Evolutionary conservation across 2,888 invertebrate genomes (phyloP).

Genomic region (Dichetophora obliterata): DNA sequence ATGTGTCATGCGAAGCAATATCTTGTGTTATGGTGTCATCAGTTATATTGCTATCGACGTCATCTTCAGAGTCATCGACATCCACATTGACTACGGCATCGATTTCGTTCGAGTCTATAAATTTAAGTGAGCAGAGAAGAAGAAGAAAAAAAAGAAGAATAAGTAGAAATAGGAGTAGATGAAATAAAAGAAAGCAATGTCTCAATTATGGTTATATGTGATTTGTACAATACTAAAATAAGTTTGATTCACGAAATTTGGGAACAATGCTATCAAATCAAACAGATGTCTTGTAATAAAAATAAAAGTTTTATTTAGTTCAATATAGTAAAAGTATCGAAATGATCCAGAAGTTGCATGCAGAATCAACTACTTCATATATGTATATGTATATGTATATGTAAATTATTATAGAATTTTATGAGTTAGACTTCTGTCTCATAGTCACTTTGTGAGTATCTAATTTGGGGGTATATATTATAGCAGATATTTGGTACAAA

Average conservation of each 20-base stretch:
- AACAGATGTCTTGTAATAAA: too few species aligned
- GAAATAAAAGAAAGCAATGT: slow-evolving; percentile 29
- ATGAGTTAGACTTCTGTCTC: too few species aligned
- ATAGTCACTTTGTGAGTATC: too few species aligned
- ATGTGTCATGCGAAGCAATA: slow-evolving; percentile 46
- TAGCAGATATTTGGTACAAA: too few species aligned
- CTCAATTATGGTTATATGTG: neutral
- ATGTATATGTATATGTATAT: too few species aligned
- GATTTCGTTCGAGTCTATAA: slow-evolving; percentile 61
- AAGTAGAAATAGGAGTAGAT: neutral
- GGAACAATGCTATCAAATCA: neutral
- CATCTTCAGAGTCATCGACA: slow-evolving; percentile 43
- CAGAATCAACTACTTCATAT: too few species aligned
- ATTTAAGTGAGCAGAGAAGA: slow-evolving; percentile 30
- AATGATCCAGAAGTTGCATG: neutral
- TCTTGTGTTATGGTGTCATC: slow-evolving; percentile 52
- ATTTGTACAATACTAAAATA: neutral
- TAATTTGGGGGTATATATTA: too few species aligned
- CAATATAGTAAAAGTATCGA: neutral
- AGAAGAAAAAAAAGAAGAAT: neutral
- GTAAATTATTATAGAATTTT: too few species aligned
- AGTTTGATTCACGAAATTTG: neutral
- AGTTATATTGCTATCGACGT: slow-evolving; percentile 40
- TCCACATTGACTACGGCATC: too few species aligned
- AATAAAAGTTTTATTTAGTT: neutral